These are phyloP conservation scores for Eupithecia subumbrata DNA, from an alignment of 2,888 invertebrate genomes.

Conservation along the genomic window DNA sequence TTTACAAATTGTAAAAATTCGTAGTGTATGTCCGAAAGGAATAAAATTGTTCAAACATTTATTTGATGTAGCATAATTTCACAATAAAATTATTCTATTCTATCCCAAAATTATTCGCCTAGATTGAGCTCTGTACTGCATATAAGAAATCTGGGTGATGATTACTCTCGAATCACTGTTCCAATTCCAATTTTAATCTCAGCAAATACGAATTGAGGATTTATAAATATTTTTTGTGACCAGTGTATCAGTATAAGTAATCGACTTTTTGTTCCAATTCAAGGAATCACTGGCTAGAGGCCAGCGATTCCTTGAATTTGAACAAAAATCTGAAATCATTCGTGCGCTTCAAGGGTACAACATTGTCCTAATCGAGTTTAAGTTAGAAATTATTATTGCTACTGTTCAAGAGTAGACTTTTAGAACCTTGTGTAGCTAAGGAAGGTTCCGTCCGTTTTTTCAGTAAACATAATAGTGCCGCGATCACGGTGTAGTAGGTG, in stretches of 20 bases:
- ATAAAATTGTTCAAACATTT: no score
- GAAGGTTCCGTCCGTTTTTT: background rate
- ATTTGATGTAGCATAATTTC: no score
- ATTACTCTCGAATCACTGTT: background rate
- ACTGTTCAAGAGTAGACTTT: background rate
- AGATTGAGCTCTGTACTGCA: background rate
- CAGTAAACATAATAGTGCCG: no score
- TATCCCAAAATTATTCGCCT: background rate
- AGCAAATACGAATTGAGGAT: no score
- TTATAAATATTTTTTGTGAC: no score
- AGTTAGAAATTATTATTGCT: background rate
- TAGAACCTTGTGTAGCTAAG: background rate
- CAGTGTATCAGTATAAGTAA: no score
- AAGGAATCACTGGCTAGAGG: background rate
- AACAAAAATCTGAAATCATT: background rate
- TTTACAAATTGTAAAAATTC: no score
- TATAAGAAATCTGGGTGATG: background rate
- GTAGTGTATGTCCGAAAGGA: no score
- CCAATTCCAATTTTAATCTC: background rate
- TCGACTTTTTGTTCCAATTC: no score
- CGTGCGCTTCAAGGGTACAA: background rate
- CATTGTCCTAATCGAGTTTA: background rate
- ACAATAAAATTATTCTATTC: no score
- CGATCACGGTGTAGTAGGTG: no score
- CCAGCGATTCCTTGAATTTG: background rate